Evolutionary conservation across 2,797 vertebrate species (phyloP).

Genomic region (Crenichthys baileyi): DNA sequence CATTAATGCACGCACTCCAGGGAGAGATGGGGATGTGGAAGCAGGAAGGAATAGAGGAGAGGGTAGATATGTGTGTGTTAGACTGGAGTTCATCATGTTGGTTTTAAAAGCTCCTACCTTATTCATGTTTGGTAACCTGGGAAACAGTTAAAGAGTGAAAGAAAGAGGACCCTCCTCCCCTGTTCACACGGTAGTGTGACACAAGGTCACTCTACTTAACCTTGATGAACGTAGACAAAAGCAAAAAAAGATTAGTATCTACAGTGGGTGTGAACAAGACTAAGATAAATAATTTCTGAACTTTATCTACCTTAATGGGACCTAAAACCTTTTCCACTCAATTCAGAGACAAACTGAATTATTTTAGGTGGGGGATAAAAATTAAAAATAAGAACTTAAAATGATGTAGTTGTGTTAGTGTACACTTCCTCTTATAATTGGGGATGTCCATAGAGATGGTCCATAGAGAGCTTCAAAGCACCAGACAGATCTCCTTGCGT

Average conservation of each 20-base stretch:
- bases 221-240: slow-evolving; percentile 55
- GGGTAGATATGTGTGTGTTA: slow-evolving; percentile 17
- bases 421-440: not conserved
- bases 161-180: slow-evolving; percentile 24
- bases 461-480: not conserved
- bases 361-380: not conserved
- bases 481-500: too few species aligned
- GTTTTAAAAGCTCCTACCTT: slow-evolving; percentile 61
- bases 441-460: not conserved
- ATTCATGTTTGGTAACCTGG: slow-evolving; percentile 75
- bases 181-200: slow-evolving; percentile 33
- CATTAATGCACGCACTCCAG: slow-evolving; percentile 58
- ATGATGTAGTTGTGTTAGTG: not conserved
- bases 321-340: not conserved
- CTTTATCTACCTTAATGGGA: not conserved
- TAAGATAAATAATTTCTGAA: not conserved
- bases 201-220: slow-evolving; percentile 60
- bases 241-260: not conserved
- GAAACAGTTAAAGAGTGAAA: slow-evolving; percentile 50
- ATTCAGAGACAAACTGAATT: not conserved
- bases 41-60: slow-evolving; percentile 17
- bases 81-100: slow-evolving; percentile 49
- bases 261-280: not conserved
- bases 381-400: not conserved
- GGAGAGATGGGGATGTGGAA: slow-evolving; percentile 51